These are phyloP conservation scores for Uropetala carovei DNA, from an alignment of 2,888 invertebrate genomes.

Conservation along the genomic window DNA sequence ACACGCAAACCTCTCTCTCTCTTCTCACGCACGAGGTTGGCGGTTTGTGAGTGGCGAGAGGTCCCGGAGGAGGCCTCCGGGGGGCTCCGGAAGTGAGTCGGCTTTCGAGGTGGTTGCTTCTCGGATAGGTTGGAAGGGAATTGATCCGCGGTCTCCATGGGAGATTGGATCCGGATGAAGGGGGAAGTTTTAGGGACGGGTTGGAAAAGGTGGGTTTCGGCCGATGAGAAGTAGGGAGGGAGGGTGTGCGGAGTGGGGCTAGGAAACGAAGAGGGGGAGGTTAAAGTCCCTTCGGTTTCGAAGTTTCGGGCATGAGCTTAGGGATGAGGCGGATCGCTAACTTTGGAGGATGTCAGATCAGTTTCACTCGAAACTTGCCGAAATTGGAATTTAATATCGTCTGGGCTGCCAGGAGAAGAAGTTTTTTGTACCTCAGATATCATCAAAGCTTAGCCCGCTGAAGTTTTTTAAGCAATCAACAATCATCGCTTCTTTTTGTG, in stretches of 20 bases:
- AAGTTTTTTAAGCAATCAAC: background rate
- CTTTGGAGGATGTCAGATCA: background rate
- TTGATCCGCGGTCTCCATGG: slow-evolving; percentile 29
- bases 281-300: background rate
- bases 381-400: background rate
- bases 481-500: background rate
- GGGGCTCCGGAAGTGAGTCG: background rate
- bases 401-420: background rate
- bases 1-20: background rate
- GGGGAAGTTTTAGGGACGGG: background rate
- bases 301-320: background rate
- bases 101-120: slow-evolving; percentile 29
- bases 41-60: background rate
- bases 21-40: slow-evolving; percentile 7
- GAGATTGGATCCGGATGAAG: background rate
- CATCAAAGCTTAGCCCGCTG: background rate
- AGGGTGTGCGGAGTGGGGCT: background rate
- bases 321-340: background rate
- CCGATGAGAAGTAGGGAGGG: background rate
- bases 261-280: too few species aligned
- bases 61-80: slow-evolving; percentile 22
- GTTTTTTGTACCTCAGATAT: background rate
- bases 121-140: background rate
- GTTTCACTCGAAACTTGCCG: background rate
- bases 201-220: background rate